Evolutionary conservation across 1,140 invertebrate genomes (phyloP), one percentile per base, ranked within the genome.

Genomic region (Drosophila sp.): DNA sequence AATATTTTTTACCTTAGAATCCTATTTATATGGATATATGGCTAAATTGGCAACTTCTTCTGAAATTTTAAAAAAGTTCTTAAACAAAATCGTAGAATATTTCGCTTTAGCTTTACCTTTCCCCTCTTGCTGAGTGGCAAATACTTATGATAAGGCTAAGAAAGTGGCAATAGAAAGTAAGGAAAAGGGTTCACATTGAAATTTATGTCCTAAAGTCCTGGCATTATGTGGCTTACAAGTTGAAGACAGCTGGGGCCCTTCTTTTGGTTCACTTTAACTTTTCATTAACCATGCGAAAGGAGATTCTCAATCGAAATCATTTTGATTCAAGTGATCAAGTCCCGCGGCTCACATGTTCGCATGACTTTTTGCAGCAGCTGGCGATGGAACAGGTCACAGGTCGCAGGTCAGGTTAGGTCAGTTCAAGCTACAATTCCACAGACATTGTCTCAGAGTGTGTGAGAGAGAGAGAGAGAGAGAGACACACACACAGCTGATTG

Each of bases 401-500:
- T 47, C 7, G 44, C 44, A 25, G 44, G 44, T 47, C 44, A 47
- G 23, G 23, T 47, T 47, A 47, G 44, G 44, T 47, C 44, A 47
- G 44, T 47, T 47, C 7, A 47, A 47, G 23, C 44, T 47, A 6
- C 17, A 17, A 17, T 8, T 47, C n/a, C 44, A 47, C n/a, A 41
- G 23, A 38, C 35, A 8, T 10, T 38, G 10, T 30, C 4, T 30
- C 30, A 30, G 30, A 30, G 7, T 4, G 35, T 10, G 44, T 27
- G 23, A 27, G 23, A 50, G 4, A 47, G 17, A 10, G 35, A 11
- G 2, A 27, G 25, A 50, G 23, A 50, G 6, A 50, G 1, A 50
- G 1, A 47, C 6, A 47, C 23, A 47, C 44, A 17, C 17, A 61
- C 60, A 44, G 44, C 64, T 75, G 71, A 76, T 75, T 76, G 71